Base-by-base conservation (phyloP, 2,888 invertebrate species). In the Agonopterix subpropinquella region DNA sequence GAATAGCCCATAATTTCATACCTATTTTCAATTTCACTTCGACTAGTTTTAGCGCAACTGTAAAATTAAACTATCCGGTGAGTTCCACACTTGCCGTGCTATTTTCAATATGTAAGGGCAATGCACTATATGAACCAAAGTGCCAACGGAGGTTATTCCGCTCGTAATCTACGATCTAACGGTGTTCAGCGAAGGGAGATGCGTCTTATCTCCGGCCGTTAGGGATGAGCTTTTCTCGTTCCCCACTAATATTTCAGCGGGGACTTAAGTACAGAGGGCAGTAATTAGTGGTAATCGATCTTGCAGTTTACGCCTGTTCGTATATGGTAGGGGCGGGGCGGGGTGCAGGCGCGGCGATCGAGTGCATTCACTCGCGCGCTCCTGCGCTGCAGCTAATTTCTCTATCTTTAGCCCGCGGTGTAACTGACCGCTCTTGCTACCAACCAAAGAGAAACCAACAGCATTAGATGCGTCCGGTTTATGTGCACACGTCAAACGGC, bases 201-300 rank as follows among this genome's bases (percentile, higher is more conserved):
- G 47, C 42, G 48, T 51, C 65, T 65, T 63, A 66, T 63, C 56
- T 56, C 54, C 49, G 58, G 56, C 60, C 60, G 57, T 53, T 61
- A 64, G 61, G 56, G 60, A 61, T 61, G 61, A 63, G 62, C 57
- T 59, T 58, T 55, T 59, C 56, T 57, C 55, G 50, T 53, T 11
- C 42, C 49, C 45, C 44, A n/a, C 65, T 63, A 67, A 75, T 77
- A 73, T 73, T 78, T 76, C 65, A 68, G 67, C 56, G 60, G 57
- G 55, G 59, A 55, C 61, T 67, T 69, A 65, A 56, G 64, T 64
- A 67, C 67, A 67, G 70, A 77, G 76, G 70, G 73, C 70, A 71
- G 76, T 81, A 87, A 87, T 88, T 87, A 86, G 78, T 64, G 64
- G 85, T 85, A 85, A 86, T 87, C 86, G 85, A 87, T 86, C 84